phyloP scores from a whole-genome alignment of 1,140 invertebrate species.

The Magallana angulata region DNA sequence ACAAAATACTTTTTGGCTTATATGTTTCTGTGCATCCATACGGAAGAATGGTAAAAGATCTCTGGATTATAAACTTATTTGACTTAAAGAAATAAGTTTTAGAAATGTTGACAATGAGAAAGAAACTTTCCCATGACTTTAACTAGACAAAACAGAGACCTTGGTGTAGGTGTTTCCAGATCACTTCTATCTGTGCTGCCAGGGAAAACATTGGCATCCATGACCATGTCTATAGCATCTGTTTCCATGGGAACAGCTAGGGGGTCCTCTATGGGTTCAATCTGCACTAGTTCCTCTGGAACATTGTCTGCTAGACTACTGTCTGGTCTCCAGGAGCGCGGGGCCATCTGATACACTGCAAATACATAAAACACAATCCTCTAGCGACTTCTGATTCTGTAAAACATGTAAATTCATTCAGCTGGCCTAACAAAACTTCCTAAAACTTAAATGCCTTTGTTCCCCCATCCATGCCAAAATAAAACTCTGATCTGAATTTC shows the following conservation, averaged over 20 bases:
- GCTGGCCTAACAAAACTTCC: neutral
- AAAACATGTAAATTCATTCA: neutral
- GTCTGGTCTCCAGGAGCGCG: slow-evolving; percentile 70
- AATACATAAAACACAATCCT: neutral
- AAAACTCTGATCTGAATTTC: no score
- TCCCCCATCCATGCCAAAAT: no score
- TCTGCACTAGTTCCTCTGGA: slow-evolving; percentile 42
- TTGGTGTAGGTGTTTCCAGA: slow-evolving; percentile 36
- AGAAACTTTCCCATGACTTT: no score
- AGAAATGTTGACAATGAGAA: no score
- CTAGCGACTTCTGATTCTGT: neutral
- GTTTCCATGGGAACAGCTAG: slow-evolving; percentile 5
- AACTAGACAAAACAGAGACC: neutral
- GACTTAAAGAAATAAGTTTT: no score
- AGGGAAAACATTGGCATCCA: slow-evolving; percentile 7
- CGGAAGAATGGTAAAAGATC: no score
- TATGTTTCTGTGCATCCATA: no score
- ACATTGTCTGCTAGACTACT: slow-evolving; percentile 64
- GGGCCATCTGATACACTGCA: slow-evolving; percentile 73
- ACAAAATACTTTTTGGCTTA: no score
- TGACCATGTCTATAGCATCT: slow-evolving; percentile 45
- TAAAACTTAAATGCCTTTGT: neutral
- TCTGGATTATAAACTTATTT: no score
- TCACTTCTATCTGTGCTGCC: neutral
- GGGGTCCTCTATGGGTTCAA: slow-evolving; percentile 29